A percentile compares a stretch with the other conserved stretches of the same genome.
These are phyloP conservation scores for Hipparchia sbordonii DNA, from an alignment of 2,888 invertebrate genomes.

Conservation along the genomic window DNA sequence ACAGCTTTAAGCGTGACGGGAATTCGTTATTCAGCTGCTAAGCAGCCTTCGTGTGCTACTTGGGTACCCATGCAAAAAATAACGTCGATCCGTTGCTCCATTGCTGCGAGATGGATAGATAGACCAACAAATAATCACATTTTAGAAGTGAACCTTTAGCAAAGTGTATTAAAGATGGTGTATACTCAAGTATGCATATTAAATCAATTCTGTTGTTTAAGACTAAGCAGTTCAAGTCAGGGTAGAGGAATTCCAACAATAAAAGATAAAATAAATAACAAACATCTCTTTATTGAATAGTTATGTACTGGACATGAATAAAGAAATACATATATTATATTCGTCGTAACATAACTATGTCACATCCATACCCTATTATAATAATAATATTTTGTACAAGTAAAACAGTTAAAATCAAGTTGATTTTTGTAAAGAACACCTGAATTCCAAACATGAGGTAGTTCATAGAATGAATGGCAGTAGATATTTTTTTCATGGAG, in stretches of 20 bases:
- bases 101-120: too few species aligned
- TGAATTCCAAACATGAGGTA: slow-evolving; percentile 71
- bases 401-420: slow-evolving; percentile 54
- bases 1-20: too few species aligned
- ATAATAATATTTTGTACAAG: slow-evolving; percentile 73
- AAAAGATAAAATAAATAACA: slow-evolving; percentile 67
- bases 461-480: slow-evolving; percentile 46
- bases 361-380: slow-evolving; percentile 64
- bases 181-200: too few species aligned
- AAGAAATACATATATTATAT: slow-evolving; percentile 76
- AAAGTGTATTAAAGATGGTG: too few species aligned
- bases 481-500: slow-evolving; percentile 29
- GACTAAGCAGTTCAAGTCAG: too few species aligned
- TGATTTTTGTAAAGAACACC: slow-evolving; percentile 52
- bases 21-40: too few species aligned
- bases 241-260: slow-evolving; percentile 27
- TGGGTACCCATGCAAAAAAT: too few species aligned
- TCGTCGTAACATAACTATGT: slow-evolving; percentile 70
- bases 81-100: too few species aligned
- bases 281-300: slow-evolving; percentile 80
- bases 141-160: too few species aligned
- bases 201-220: too few species aligned
- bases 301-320: slow-evolving; percentile 80
- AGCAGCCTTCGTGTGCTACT: too few species aligned
- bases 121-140: too few species aligned